A percentile compares a stretch with the other conserved stretches of the same genome.
These are phyloP conservation scores for Periphyllus acericola DNA, from an alignment of 2,888 invertebrate species.

Conservation along the genomic window DNA sequence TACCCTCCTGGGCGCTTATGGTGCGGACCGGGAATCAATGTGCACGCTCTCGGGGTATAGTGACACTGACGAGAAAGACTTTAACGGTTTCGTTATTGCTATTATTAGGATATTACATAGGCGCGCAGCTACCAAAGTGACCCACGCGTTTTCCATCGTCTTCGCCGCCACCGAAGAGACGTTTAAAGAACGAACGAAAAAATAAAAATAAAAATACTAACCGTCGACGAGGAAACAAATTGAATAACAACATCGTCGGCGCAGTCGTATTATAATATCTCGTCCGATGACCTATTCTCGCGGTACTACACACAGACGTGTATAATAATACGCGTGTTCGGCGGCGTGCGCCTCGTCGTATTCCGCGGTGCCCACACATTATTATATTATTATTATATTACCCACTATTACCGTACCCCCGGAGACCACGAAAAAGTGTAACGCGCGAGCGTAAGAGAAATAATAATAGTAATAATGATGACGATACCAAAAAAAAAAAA, in stretches of 20 bases:
- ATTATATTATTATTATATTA: background rate
- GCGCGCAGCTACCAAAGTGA: too few relatives aligned
- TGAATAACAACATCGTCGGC: background rate
- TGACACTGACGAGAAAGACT: too few relatives aligned
- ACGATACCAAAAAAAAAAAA: background rate
- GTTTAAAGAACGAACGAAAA: background rate
- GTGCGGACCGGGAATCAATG: too few relatives aligned
- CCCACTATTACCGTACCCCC: background rate
- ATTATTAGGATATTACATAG: too few relatives aligned
- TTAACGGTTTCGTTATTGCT: too few relatives aligned
- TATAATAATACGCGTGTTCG: background rate
- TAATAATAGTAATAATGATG: background rate
- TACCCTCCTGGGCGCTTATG: too few relatives aligned
- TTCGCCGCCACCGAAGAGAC: background rate
- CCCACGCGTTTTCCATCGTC: too few relatives aligned
- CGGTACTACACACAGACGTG: background rate
- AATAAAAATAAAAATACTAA: background rate
- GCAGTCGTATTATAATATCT: background rate
- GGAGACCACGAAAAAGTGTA: slow-evolving; percentile 31
- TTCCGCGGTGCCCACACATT: background rate
- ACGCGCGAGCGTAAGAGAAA: background rate
- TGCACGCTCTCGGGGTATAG: too few relatives aligned
- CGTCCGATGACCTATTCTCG: background rate
- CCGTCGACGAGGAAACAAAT: background rate
- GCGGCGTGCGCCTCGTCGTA: background rate